Conservation (phyloP, 2,797 vertebrate genomes). For the Phylloscopus collybita region DNA sequence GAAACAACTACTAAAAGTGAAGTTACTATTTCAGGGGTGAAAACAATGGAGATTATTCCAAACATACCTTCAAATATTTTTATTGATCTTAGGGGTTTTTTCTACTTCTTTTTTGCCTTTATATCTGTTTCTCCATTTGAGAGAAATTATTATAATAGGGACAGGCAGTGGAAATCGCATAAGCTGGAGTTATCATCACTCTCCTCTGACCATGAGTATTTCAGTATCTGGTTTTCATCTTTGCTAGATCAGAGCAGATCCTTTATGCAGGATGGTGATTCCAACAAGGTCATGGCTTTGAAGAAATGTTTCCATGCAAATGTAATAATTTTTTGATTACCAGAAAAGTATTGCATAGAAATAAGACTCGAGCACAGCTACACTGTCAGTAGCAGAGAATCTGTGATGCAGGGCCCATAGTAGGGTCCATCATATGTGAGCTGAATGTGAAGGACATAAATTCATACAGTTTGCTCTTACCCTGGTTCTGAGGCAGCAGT, state of each 20-base stretch:
- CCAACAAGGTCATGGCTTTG: not conserved
- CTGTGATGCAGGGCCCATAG: not conserved
- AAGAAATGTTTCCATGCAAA: not conserved
- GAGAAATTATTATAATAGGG: not conserved
- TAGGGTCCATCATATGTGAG: accelerated
- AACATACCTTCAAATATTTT: not conserved
- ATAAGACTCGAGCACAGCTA: not conserved
- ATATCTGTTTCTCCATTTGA: not conserved
- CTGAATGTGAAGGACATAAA: not conserved
- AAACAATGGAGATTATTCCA: not conserved
- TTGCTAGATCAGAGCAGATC: not conserved
- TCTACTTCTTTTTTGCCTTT: not conserved
- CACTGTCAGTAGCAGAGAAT: not conserved
- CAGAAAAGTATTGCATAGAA: not conserved
- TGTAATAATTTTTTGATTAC: not conserved
- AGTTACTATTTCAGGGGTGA: not conserved
- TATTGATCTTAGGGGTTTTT: not conserved
- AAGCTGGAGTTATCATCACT: not conserved
- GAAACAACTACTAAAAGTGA: not conserved
- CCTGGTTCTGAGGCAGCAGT: not conserved
- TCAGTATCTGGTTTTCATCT: not conserved
- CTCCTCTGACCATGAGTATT: not conserved
- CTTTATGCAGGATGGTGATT: not conserved
- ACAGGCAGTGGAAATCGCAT: not conserved
- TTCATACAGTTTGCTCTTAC: not conserved